Evolutionary conservation across 2,113 vertebrate genomes (phyloP).

Genomic region (Colinus virginianus): DNA sequence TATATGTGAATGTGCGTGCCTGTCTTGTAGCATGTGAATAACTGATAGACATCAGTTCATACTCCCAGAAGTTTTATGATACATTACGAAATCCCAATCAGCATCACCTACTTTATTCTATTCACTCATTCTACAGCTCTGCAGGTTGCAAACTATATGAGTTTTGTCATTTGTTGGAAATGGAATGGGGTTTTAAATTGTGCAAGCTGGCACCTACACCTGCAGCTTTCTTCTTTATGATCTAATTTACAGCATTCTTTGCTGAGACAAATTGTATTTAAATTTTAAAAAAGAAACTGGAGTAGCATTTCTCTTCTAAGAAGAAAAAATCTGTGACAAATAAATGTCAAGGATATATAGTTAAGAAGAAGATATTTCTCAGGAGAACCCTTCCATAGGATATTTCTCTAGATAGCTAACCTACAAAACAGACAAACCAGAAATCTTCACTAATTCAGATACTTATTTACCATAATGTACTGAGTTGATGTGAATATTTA

Average conservation of each 20-base stretch:
- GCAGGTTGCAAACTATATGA: not conserved
- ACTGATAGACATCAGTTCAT: not conserved
- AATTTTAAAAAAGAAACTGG: not conserved
- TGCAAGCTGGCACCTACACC: not conserved
- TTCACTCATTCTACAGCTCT: not conserved
- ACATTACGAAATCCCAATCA: not conserved
- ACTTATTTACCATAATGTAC: not conserved
- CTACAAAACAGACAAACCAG: not conserved
- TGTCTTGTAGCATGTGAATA: not conserved
- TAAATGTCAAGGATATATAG: not conserved
- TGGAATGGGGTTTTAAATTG: not conserved
- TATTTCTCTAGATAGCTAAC: not conserved
- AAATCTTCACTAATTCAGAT: not conserved
- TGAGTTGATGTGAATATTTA: not conserved
- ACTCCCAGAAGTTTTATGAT: not conserved
- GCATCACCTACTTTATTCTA: not conserved
- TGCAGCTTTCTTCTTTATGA: not conserved
- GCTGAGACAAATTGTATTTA: not conserved
- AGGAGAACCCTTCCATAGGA: not conserved
- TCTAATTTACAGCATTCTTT: not conserved
- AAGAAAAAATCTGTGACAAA: not conserved
- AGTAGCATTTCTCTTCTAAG: not conserved
- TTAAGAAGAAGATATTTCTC: not conserved
- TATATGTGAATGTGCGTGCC: not conserved
- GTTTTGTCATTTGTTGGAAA: not conserved